Base-by-base conservation (phyloP, 92 coral and sea anemone species). In the Zoanthus sociatus region DNA sequence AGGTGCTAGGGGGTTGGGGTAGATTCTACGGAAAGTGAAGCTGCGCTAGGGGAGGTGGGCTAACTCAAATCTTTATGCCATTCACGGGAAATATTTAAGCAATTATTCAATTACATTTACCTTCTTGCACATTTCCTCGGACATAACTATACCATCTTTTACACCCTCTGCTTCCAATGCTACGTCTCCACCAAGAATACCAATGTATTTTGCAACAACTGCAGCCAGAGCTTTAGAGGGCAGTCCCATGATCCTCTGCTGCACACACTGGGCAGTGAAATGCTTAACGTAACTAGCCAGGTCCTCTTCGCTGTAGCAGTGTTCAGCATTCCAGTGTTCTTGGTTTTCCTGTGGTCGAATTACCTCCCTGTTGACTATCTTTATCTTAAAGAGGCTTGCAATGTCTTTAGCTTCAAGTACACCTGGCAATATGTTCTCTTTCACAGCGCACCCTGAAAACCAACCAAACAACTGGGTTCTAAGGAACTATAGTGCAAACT, bases 61-160 rank as follows among this genome's bases (percentile, higher is more conserved):
- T 4, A 2, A 37, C 42, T 37, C 42, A 37, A 37, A 37, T 2
- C 42, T 37, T 37, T 37, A 37, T 37, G 42, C 42, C 4, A 37
- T 37, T 37, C 42, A 37, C 42, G 42, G 12, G 1, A 9, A 5
- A 50, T 50, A 50, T 50, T 50, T 50, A 7, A 50, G 42, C 42
- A 50, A 50, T 7, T 11, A 50, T 11, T 50, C 12, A 50, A 50
- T 7, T 7, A 7, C 9, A 50, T 50, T 11, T 82, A 95, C 99
- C 98, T 93, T 94, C 78, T 97, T 97, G 86, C 99, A 97, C 69
- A 87, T 77, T 45, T 97, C 95, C 74, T 97, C 99, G 9, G 95
- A 79, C 61, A 91, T 77, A 4, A 86, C 87, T 68, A 73, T 85
- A 5, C 86, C 92, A 30, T 92, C 92, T 11, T 82, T 84, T 53